phyloP scores from a whole-genome alignment of 2,888 invertebrate species.

The Coenonympha arcania region DNA sequence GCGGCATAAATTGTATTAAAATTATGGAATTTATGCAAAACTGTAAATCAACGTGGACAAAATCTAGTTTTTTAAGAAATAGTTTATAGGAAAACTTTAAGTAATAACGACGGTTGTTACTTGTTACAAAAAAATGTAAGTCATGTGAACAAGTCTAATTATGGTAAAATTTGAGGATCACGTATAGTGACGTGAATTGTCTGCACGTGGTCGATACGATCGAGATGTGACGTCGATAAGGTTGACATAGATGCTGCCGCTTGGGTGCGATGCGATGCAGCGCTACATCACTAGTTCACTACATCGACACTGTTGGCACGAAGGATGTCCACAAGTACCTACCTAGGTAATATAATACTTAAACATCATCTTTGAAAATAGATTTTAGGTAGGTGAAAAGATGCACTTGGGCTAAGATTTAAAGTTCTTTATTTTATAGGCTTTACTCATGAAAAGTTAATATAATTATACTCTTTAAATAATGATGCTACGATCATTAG shows the following conservation, averaged over 20 bases:
- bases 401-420: too few relatives aligned
- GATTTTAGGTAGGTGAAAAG: too few relatives aligned
- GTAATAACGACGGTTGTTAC: slow-evolving; percentile 5
- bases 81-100: neutral
- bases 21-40: too few relatives aligned
- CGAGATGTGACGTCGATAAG: slow-evolving; percentile 43
- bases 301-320: neutral
- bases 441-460: too few relatives aligned
- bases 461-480: too few relatives aligned
- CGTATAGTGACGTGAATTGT: slow-evolving; percentile 45
- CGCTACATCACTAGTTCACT: too few relatives aligned
- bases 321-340: neutral
- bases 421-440: too few relatives aligned
- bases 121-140: slow-evolving; percentile 22
- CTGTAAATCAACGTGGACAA: too few relatives aligned
- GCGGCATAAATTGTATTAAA: too few relatives aligned
- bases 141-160: slow-evolving; percentile 70
- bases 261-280: slow-evolving; percentile 30
- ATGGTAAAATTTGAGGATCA: slow-evolving; percentile 56
- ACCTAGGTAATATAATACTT: neutral
- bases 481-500: too few relatives aligned
- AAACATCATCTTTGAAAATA: too few relatives aligned
- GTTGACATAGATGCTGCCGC: slow-evolving; percentile 25
- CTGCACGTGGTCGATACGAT: slow-evolving; percentile 53
- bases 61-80: too few relatives aligned